phyloP scores from a whole-genome alignment of 2,888 invertebrate genomes.

The Sicus ferrugineus region DNA sequence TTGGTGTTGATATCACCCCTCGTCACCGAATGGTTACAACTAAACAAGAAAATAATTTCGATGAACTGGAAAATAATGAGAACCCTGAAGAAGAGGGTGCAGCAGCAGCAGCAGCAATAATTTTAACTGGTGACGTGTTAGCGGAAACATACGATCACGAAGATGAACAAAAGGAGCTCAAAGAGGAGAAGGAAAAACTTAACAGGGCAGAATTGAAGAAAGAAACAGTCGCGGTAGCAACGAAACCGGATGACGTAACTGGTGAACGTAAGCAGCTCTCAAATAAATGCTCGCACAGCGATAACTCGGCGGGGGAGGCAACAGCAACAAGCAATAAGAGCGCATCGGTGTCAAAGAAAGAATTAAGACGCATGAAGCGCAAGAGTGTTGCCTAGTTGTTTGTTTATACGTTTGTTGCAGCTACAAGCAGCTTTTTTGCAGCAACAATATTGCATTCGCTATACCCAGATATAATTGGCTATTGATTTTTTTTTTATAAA shows the following conservation, averaged over 20 bases:
- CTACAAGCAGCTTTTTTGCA: neutral
- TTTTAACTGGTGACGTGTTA: neutral
- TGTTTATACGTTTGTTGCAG: conserved; percentile 19
- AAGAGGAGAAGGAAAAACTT: neutral
- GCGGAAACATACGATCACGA: neutral
- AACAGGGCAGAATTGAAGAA: neutral
- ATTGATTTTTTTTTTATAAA: neutral
- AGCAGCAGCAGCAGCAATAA: neutral
- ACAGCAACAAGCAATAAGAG: conserved; percentile 13
- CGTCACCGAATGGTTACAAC: neutral
- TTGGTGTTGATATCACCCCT: neutral
- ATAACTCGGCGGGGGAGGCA: neutral
- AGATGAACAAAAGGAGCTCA: neutral
- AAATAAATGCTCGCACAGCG: conserved; percentile 1
- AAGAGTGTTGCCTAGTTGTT: conserved; percentile 34
- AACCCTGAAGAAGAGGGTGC: conserved; percentile 56
- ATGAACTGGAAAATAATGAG: conserved; percentile 59
- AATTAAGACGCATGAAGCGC: conserved; percentile 25
- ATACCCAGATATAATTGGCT: too few species aligned
- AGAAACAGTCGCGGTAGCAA: neutral
- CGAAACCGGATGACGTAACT: neutral
- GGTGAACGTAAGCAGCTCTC: neutral
- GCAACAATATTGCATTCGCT: conserved; percentile 6
- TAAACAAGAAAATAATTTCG: conserved; percentile 29
- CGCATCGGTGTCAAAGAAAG: neutral